These are phyloP conservation scores for Bombus affinis DNA, from an alignment of 1,140 invertebrate species.

Conservation along the genomic window DNA sequence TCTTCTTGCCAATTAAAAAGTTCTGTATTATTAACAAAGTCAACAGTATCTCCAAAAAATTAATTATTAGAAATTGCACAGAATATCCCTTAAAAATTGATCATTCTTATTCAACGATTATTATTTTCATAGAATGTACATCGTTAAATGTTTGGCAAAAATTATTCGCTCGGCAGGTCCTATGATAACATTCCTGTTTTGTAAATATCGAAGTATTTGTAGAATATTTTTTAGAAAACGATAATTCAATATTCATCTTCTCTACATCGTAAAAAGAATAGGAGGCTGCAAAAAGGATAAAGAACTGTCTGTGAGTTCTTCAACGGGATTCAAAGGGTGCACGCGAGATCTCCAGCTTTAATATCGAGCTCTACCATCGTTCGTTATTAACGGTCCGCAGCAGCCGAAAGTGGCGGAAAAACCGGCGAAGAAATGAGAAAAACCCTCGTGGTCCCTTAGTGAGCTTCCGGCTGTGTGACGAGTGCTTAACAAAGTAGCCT, in stretches of 20 bases:
- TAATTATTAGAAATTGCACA: no score
- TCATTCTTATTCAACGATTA: no score
- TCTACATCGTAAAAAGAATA: background rate
- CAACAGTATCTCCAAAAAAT: no score
- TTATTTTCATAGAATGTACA: background rate
- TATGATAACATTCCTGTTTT: no score
- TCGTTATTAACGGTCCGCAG: conserved; percentile 18
- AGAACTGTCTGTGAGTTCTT: background rate
- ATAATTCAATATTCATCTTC: background rate
- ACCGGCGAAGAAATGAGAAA: background rate
- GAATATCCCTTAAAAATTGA: no score
- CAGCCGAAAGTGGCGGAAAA: background rate
- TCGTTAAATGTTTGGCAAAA: no score
- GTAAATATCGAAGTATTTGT: no score
- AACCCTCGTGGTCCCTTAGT: background rate
- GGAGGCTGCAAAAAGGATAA: background rate
- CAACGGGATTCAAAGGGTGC: background rate
- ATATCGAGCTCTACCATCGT: conserved; percentile 17
- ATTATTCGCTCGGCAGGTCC: no score
- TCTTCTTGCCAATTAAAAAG: no score
- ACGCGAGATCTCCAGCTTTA: conserved; percentile 2
- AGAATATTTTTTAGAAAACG: no score
- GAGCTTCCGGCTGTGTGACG: conserved; percentile 17
- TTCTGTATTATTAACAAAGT: no score
- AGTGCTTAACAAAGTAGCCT: conserved; percentile 28